These are phyloP conservation scores for Metaphire vulgaris DNA, from an alignment of 1,140 invertebrate genomes.

Conservation along the genomic window DNA sequence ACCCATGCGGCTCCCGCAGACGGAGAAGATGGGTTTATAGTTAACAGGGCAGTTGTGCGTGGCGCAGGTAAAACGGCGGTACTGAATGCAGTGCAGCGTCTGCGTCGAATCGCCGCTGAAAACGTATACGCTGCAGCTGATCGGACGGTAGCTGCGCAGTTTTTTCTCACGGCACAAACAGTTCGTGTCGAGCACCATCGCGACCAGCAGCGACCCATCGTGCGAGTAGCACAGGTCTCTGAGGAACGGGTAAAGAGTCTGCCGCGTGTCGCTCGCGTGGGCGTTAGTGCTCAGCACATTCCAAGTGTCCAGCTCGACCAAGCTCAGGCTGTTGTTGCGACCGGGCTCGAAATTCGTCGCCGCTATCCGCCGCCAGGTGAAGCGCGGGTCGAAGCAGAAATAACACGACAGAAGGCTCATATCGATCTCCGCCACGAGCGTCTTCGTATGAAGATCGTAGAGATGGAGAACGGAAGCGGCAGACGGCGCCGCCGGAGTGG, in stretches of 20 bases:
- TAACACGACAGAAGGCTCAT: slow-evolving; percentile 40
- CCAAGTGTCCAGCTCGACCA: slow-evolving; percentile 38
- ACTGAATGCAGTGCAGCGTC: slow-evolving; percentile 49
- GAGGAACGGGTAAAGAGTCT: slow-evolving; percentile 40
- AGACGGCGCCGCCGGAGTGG: not conserved
- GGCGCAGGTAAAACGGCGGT: slow-evolving; percentile 46
- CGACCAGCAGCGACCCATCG: slow-evolving; percentile 47
- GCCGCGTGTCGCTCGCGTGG: slow-evolving; percentile 41
- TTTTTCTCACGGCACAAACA: slow-evolving; percentile 48
- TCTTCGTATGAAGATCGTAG: slow-evolving; percentile 41
- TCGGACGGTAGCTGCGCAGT: slow-evolving; percentile 38
- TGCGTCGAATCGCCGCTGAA: slow-evolving; percentile 46
- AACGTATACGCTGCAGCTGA: slow-evolving; percentile 47
- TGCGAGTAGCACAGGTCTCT: slow-evolving; percentile 46
- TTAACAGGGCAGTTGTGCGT: slow-evolving; percentile 48
- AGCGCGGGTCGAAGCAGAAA: slow-evolving; percentile 49
- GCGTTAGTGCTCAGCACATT: slow-evolving; percentile 41
- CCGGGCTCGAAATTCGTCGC: slow-evolving; percentile 45
- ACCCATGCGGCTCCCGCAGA: slow-evolving; percentile 49
- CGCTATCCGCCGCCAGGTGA: slow-evolving; percentile 44
- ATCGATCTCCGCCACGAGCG: slow-evolving; percentile 39
- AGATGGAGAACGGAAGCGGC: slow-evolving; percentile 36
- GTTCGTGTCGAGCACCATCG: slow-evolving; percentile 40
- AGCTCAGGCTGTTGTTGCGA: slow-evolving; percentile 46
- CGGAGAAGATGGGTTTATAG: slow-evolving; percentile 48